A percentile compares a stretch with the other conserved stretches of the same genome.
phyloP scores from a whole-genome alignment of 2,113 vertebrate species.

The Varanus salvator region DNA sequence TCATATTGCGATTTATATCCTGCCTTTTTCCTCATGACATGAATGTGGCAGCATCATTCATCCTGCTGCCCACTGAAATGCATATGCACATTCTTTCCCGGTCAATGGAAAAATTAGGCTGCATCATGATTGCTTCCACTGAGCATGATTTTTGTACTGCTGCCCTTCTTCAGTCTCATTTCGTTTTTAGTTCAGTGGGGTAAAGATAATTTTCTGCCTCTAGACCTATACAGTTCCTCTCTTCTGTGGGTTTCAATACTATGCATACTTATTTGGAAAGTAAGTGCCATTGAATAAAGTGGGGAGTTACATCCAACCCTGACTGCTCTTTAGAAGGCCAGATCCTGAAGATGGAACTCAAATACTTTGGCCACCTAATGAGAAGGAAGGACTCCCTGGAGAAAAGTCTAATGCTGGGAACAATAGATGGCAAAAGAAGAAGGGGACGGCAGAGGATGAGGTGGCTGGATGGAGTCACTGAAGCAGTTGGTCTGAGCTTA shows the following conservation, averaged over 20 bases:
- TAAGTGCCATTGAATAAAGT: background rate
- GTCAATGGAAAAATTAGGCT: background rate
- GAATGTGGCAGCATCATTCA: background rate
- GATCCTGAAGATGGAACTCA: too few species aligned
- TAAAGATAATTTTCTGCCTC: background rate
- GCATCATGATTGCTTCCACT: background rate
- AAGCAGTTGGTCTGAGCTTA: too few species aligned
- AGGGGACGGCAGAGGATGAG: too few species aligned
- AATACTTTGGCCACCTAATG: too few species aligned
- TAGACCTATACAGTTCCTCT: background rate
- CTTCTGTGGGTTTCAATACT: background rate
- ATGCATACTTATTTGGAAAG: background rate
- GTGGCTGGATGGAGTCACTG: too few species aligned
- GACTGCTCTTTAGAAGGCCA: too few species aligned
- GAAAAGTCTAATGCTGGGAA: too few species aligned
- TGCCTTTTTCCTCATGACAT: too few species aligned
- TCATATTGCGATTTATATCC: too few species aligned
- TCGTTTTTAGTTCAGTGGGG: background rate
- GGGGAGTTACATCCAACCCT: background rate
- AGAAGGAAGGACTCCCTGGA: too few species aligned
- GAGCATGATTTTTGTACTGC: constrained; percentile 4
- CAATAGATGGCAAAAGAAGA: too few species aligned
- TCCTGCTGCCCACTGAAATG: background rate
- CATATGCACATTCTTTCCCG: background rate
- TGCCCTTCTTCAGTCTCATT: background rate